Conservation (phyloP, 2,888 invertebrate genomes). For the Melanargia galathea region DNA sequence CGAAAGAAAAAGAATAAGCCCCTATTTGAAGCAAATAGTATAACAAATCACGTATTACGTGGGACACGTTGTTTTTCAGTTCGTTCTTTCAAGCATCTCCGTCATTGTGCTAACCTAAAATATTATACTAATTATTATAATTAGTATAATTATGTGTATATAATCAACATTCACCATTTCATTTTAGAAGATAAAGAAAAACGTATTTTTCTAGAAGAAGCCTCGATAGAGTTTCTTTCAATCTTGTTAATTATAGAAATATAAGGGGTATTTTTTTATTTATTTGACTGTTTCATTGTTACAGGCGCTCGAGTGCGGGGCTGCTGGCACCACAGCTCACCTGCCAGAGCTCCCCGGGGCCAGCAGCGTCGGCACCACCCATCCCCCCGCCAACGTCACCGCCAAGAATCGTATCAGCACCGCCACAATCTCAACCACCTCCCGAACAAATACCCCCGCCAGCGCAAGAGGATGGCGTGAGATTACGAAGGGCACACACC, state of each 20-base stretch:
- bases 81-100: too few species aligned
- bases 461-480: slow-evolving; percentile 71
- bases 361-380: slow-evolving; percentile 60
- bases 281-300: slow-evolving; percentile 52
- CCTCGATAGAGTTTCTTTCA: background rate
- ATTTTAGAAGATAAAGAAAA: background rate
- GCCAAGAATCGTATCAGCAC: slow-evolving; percentile 67
- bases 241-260: background rate
- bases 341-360: slow-evolving; percentile 67
- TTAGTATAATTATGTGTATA: too few species aligned
- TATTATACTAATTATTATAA: too few species aligned
- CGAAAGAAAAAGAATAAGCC: too few species aligned
- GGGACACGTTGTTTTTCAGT: too few species aligned
- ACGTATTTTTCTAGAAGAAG: background rate
- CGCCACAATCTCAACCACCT: slow-evolving; percentile 59
- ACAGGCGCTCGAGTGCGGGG: slow-evolving; percentile 75
- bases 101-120: too few species aligned
- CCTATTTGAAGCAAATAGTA: too few species aligned
- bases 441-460: slow-evolving; percentile 64
- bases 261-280: background rate
- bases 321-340: slow-evolving; percentile 72
- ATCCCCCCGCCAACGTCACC: slow-evolving; percentile 72
- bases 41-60: too few species aligned
- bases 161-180: background rate
- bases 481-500: slow-evolving; percentile 72